Conservation (phyloP, 2,888 invertebrate genomes). For the Scaptomyza reducta region DNA sequence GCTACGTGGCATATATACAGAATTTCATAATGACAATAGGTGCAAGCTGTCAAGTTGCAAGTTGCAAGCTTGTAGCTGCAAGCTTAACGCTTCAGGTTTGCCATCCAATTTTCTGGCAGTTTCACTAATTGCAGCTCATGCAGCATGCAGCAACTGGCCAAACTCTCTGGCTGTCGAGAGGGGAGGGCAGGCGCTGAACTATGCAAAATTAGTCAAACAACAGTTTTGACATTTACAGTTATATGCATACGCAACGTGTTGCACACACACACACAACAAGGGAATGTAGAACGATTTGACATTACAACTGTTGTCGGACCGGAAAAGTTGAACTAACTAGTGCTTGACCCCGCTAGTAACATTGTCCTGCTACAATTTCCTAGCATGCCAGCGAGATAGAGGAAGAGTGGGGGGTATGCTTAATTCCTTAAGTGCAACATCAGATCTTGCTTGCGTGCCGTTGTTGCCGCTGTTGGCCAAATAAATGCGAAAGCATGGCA, state of each 20-base stretch:
- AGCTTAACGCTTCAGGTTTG: conserved; percentile 27
- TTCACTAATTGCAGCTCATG: conserved; percentile 57
- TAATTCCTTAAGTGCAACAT: conserved; percentile 75
- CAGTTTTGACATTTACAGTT: conserved; percentile 50
- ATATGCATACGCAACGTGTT: conserved; percentile 49
- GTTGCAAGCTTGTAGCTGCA: conserved; percentile 9
- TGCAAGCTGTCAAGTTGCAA: not conserved
- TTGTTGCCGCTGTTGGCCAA: conserved; percentile 42
- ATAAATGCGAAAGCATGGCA: conserved; percentile 63
- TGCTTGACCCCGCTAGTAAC: conserved; percentile 5
- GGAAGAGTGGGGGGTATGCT: too few species aligned
- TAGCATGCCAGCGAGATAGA: too few species aligned
- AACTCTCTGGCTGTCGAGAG: not conserved
- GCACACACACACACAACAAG: conserved; percentile 4
- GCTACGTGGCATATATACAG: not conserved
- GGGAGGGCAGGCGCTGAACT: conserved; percentile 4
- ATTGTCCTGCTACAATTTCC: conserved; percentile 1
- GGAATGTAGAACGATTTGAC: conserved; percentile 30
- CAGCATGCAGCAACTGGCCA: conserved; percentile 23
- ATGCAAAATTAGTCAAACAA: conserved; percentile 42
- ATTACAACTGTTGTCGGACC: conserved; percentile 18
- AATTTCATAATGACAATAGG: conserved; percentile 19
- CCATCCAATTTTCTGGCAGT: conserved; percentile 30
- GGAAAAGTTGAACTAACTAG: conserved; percentile 9
- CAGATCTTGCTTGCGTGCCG: conserved; percentile 48